Conservation (phyloP, 2,888 invertebrate species). For the Drosophila mayaguana region DNA sequence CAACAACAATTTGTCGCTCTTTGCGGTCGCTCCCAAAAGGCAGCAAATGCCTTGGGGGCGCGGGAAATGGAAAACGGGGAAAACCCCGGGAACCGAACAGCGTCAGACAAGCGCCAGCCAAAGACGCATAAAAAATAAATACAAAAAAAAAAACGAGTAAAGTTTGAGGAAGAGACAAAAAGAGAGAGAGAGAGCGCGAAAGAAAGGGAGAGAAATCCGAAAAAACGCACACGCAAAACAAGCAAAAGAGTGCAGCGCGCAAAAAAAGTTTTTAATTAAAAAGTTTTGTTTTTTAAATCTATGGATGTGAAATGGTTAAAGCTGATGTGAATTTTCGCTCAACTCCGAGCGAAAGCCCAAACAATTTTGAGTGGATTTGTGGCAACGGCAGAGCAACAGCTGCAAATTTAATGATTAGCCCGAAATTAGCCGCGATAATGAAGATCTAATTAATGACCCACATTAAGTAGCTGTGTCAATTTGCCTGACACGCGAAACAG, state of each 20-base stretch:
- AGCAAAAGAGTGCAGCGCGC: slow-evolving; percentile 28
- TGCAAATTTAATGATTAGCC: slow-evolving; percentile 46
- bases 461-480: background rate
- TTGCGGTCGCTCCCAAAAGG: slow-evolving; percentile 43
- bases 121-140: slow-evolving; percentile 70
- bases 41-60: slow-evolving; percentile 25
- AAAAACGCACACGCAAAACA: slow-evolving; percentile 36
- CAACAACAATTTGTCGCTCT: slow-evolving; percentile 48
- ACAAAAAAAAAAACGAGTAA: slow-evolving; percentile 34
- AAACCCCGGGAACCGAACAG: slow-evolving; percentile 19
- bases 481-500: background rate
- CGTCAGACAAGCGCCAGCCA: slow-evolving; percentile 70
- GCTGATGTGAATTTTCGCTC: slow-evolving; percentile 26
- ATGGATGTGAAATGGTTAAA: slow-evolving; percentile 47
- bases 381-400: slow-evolving; percentile 35
- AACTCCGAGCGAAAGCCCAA: background rate
- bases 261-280: slow-evolving; percentile 76
- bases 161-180: background rate
- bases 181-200: too few relatives aligned
- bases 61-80: slow-evolving; percentile 16
- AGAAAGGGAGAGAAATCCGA: slow-evolving; percentile 26
- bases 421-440: slow-evolving; percentile 32
- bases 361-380: slow-evolving; percentile 33
- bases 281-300: slow-evolving; percentile 73
- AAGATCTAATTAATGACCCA: slow-evolving; percentile 12